Conservation (phyloP, 1,140 invertebrate species). For the Drosophila asahinai region DNA sequence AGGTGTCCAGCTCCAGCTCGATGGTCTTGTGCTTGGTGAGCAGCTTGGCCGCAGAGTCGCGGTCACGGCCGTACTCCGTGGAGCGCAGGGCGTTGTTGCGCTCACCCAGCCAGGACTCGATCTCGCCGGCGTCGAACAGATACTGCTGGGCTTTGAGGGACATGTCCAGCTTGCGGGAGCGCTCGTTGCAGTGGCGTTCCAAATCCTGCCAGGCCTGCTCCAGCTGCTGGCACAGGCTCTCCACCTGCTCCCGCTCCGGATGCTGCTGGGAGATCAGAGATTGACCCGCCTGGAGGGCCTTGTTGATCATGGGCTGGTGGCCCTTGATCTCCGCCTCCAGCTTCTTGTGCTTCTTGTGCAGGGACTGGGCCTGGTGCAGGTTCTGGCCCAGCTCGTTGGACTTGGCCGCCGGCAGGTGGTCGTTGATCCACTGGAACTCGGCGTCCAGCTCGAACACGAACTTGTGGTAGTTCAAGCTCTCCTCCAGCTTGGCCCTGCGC, state of each 20-base stretch:
- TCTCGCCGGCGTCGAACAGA: constrained; percentile 95
- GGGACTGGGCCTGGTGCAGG: constrained; percentile 95
- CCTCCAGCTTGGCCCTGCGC: constrained; percentile 93
- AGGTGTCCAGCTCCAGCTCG: constrained; percentile 96
- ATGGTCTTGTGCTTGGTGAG: constrained; percentile 97
- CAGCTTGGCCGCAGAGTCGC: constrained; percentile 95
- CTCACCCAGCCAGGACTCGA: constrained; percentile 96
- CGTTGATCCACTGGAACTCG: constrained; percentile 98
- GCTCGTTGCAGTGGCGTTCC: constrained; percentile 89
- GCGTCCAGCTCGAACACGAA: constrained; percentile 97
- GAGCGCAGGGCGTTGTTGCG: constrained; percentile 92
- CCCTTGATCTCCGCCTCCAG: constrained; percentile 94
- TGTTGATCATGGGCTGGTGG: constrained; percentile 93
- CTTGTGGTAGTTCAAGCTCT: constrained; percentile 93
- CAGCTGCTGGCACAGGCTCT: constrained; percentile 88
- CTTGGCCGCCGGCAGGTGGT: constrained; percentile 92
- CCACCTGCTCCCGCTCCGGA: constrained; percentile 90
- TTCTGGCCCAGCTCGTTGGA: constrained; percentile 92
- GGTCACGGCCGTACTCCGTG: constrained; percentile 94
- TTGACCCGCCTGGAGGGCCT: constrained; percentile 91
- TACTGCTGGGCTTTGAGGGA: constrained; percentile 96
- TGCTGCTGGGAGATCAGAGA: constrained; percentile 90
- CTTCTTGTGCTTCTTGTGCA: constrained; percentile 97
- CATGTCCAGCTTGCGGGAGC: constrained; percentile 92
- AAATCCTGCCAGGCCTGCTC: constrained; percentile 90